Conservation (phyloP, 2,113 vertebrate species). For the Microcebus tavaratra region DNA sequence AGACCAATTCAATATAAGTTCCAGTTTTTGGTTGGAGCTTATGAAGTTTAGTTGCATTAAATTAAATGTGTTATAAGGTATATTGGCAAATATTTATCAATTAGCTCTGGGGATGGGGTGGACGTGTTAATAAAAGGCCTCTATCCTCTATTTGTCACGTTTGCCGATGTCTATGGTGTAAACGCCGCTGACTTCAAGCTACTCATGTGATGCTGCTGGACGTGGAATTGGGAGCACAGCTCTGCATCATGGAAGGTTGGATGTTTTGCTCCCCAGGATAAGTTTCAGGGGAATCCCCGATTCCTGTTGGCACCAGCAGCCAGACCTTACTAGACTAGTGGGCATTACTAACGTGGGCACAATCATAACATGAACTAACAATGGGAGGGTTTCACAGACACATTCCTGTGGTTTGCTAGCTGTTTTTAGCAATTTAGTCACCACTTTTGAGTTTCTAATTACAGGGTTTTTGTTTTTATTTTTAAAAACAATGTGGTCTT, state of each 20-base stretch:
- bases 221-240: fast-evolving
- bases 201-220: fast-evolving
- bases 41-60: neutral
- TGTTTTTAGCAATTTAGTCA: conserved; percentile 48
- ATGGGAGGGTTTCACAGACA: conserved; percentile 53
- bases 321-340: neutral
- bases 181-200: neutral
- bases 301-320: neutral
- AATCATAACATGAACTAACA: neutral
- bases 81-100: neutral
- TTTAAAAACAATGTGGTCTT: neutral
- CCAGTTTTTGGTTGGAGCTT: neutral
- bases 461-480: conserved; percentile 66
- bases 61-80: neutral
- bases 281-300: neutral
- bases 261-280: neutral
- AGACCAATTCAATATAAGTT: neutral
- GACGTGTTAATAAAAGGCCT: neutral
- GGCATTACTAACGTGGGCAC: neutral
- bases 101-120: fast-evolving
- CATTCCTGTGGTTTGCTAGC: conserved; percentile 65
- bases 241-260: neutral
- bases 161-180: neutral
- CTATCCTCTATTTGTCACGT: neutral
- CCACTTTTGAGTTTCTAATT: conserved; percentile 65